phyloP scores from a whole-genome alignment of 64 coral and sea anemone species.

The Acropora tenuis region DNA sequence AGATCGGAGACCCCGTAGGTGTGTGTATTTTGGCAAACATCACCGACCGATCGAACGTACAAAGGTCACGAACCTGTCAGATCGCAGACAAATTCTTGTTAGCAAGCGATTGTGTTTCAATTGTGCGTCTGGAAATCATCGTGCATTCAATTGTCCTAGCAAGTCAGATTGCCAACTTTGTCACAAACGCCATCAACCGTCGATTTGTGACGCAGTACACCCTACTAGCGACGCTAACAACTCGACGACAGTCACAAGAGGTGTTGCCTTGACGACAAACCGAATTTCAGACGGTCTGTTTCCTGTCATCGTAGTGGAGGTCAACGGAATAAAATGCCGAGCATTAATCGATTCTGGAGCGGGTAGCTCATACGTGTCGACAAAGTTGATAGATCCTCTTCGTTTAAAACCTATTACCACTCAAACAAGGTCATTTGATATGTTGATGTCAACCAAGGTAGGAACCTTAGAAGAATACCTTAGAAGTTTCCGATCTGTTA shows the following conservation, averaged over 20 bases:
- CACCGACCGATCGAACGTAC: slow-evolving; percentile 47
- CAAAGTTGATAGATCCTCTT: slow-evolving; percentile 22
- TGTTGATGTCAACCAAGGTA: slow-evolving; percentile 26
- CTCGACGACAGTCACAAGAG: neutral
- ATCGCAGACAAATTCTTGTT: slow-evolving; percentile 32
- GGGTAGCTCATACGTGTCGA: slow-evolving; percentile 40
- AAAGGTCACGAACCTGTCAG: slow-evolving; percentile 7
- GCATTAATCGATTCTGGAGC: slow-evolving; percentile 55
- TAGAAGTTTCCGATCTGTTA: neutral
- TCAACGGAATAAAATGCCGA: slow-evolving; percentile 51
- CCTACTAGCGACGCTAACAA: neutral
- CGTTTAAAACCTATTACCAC: neutral
- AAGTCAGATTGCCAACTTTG: slow-evolving; percentile 20
- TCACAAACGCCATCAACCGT: slow-evolving; percentile 47
- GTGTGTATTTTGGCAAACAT: slow-evolving; percentile 44
- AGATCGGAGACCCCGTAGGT: neutral
- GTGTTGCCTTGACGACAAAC: slow-evolving; percentile 37
- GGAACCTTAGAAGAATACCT: neutral
- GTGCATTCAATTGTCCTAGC: slow-evolving; percentile 27
- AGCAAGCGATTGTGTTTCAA: slow-evolving; percentile 48
- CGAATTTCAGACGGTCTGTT: neutral
- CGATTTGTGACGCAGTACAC: slow-evolving; percentile 30
- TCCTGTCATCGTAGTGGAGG: slow-evolving; percentile 44
- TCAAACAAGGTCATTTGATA: slow-evolving; percentile 26
- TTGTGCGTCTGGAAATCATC: slow-evolving; percentile 43